Percentiles rank a stretch among this genome's conserved stretches.
These are phyloP conservation scores for Phasia obesa DNA, from an alignment of 2,888 invertebrate species.

Conservation along the genomic window DNA sequence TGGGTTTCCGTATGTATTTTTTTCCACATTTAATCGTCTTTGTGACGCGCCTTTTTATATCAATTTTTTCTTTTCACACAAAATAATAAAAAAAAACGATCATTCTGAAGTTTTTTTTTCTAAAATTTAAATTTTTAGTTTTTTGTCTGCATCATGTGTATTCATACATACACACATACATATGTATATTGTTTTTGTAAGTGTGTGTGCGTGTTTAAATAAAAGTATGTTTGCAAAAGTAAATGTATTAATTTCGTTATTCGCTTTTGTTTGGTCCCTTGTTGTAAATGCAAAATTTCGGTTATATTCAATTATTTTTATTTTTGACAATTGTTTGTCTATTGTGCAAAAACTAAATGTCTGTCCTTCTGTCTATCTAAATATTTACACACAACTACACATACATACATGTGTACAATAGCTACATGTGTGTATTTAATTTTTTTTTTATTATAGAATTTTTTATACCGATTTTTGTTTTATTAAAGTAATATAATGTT, in stretches of 20 bases:
- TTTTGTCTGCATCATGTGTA: too few species aligned
- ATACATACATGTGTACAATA: neutral
- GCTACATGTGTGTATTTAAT: neutral
- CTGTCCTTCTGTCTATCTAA: conserved; percentile 40
- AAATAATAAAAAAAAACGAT: conserved; percentile 7
- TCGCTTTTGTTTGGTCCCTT: conserved; percentile 42
- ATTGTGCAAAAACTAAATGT: conserved; percentile 51
- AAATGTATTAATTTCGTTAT: neutral
- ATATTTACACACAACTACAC: conserved; percentile 12
- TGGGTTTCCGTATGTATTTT: conserved; percentile 49
- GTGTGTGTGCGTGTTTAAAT: neutral
- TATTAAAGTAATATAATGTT: conserved; percentile 41
- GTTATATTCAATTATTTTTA: conserved; percentile 30
- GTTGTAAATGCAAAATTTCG: conserved; percentile 51
- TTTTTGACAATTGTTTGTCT: conserved; percentile 59
- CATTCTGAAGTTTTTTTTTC: conserved; percentile 17
- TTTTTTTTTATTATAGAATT: conserved; percentile 26
- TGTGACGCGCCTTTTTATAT: conserved; percentile 68
- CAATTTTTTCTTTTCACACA: conserved; percentile 45
- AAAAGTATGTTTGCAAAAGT: neutral
- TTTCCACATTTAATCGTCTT: conserved; percentile 49
- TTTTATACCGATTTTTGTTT: neutral
- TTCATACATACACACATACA: too few species aligned
- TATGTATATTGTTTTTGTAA: neutral
- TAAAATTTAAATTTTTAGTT: neutral